Percentiles rank a stretch among this genome's conserved stretches.
Evolutionary conservation across 2,113 vertebrate species (phyloP).

Genomic region (Protomyctophum bolini): DNA sequence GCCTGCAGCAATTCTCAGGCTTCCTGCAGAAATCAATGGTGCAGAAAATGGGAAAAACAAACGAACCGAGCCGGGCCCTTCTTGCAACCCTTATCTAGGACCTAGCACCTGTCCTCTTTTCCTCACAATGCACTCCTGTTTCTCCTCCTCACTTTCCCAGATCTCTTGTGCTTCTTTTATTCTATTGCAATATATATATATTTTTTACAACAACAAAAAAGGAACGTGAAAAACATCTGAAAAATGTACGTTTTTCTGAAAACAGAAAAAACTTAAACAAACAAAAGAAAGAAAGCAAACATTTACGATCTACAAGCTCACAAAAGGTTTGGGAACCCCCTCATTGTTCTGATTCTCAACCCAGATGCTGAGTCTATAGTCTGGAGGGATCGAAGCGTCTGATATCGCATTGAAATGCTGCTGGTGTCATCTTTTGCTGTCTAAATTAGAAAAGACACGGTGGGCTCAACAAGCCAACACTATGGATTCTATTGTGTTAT

Average conservation of each 20-base stretch:
- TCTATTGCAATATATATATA: not conserved
- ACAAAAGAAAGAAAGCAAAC: too few relatives aligned
- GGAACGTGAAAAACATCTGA: too few relatives aligned
- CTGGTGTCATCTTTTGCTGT: conserved; percentile 43
- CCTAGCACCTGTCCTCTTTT: conserved; percentile 21
- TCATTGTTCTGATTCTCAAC: conserved; percentile 18
- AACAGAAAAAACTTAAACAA: too few relatives aligned
- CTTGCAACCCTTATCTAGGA: conserved; percentile 20
- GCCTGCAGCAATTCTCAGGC: conserved; percentile 30
- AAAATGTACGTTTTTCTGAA: too few relatives aligned
- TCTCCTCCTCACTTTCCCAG: conserved; percentile 36
- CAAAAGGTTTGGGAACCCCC: too few relatives aligned
- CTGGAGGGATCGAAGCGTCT: conserved; percentile 3
- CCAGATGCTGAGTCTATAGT: not conserved
- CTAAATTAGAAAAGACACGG: conserved; percentile 55
- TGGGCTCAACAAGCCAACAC: conserved; percentile 22
- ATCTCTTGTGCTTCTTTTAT: conserved; percentile 1
- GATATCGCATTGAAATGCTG: conserved; percentile 29
- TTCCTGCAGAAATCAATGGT: conserved; percentile 52
- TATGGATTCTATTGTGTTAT: not conserved
- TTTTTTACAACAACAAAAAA: too few relatives aligned
- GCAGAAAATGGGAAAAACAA: conserved; percentile 67
- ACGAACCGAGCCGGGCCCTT: conserved; percentile 24
- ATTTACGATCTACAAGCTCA: too few relatives aligned
- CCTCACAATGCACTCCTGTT: conserved; percentile 3